Percentiles rank a stretch among this genome's conserved stretches.
phyloP scores from a whole-genome alignment of 92 coral and sea anemone genomes.

The Plumapathes pennacea region DNA sequence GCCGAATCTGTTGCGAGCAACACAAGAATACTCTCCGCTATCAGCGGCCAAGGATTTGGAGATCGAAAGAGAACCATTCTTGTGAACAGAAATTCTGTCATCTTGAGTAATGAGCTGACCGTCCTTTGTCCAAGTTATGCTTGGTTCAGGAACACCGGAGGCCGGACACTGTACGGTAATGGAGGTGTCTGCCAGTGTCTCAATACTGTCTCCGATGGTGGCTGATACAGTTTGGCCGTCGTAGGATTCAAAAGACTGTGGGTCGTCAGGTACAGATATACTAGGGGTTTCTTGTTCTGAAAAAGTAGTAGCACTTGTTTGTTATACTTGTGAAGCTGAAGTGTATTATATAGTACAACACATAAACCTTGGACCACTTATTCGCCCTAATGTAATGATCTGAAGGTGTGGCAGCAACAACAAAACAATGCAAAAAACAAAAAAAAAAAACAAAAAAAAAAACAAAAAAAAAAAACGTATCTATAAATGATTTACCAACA shows the following conservation, averaged over 20 bases:
- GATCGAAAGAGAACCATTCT: conserved; percentile 52
- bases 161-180: conserved; percentile 46
- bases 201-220: conserved; percentile 56
- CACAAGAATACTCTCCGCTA: conserved; percentile 53
- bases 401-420: too few relatives aligned
- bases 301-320: neutral
- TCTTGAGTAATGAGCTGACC: conserved; percentile 19
- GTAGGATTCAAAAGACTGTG: conserved; percentile 6
- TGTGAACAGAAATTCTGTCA: conserved; percentile 13
- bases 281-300: conserved; percentile 26
- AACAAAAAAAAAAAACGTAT: too few relatives aligned
- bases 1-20: conserved; percentile 64
- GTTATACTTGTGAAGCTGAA: too few relatives aligned
- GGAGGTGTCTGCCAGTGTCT: conserved; percentile 42
- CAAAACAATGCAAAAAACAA: too few relatives aligned
- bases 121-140: conserved; percentile 58
- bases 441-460: too few relatives aligned
- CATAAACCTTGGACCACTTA: too few relatives aligned
- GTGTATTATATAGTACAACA: neutral
- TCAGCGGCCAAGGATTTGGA: conserved; percentile 39
- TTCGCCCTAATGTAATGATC: too few relatives aligned
- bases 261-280: conserved; percentile 1
- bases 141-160: conserved; percentile 54
- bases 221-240: conserved; percentile 20
- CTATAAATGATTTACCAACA: too few relatives aligned